Evolutionary conservation across 2,888 invertebrate genomes (phyloP), one percentile per base, ranked within the genome.

Genomic region (Pyrgus malvae): DNA sequence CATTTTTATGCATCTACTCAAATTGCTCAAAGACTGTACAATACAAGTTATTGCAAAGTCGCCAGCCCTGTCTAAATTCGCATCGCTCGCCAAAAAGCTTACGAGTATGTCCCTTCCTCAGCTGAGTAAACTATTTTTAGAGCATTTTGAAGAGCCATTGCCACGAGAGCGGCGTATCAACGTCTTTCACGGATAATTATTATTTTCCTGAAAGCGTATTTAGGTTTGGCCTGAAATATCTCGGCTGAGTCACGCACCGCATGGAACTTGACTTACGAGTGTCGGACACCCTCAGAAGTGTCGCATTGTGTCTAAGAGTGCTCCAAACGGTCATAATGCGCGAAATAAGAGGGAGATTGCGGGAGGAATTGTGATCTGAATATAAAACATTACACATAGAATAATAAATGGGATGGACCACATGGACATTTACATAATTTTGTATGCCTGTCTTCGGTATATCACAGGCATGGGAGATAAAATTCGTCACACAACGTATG

Each of bases 41-140:
- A n/a, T n/a, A n/a, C n/a, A n/a, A n/a, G n/a, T n/a, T n/a, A n/a
- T n/a, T n/a, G n/a, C 14, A 11, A 19, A 57, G 50, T 38, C 57
- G 58, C 27, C 59, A 63, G 46, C 59, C 59, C 57, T 54, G 17
- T 40, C 25, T 16, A 33, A 54, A 54, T 46, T 17, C 31, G 44
- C 45, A 29, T 33, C 35, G 53, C 21, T 33, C 9, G 27, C 29
- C 40, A 40, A 46, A 46, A 46, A 31, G 46, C 40, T 66, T 62
- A 63, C n/a, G n/a, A n/a, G n/a, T n/a, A n/a, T n/a, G n/a, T n/a
- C n/a, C 59, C 62, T 60, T 59, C 58, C 55, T 35, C 11, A 51
- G 35, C 35, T 56, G 59, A 57, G 60, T 61, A 57, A 61, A 62
- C 65, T 62, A 65, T 63, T 64, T 65, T 61, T 59, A 60, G 60